Evolutionary conservation across 2,113 vertebrate genomes (phyloP), one percentile per base, ranked within the genome.

Genomic region (Callipepla californica): DNA sequence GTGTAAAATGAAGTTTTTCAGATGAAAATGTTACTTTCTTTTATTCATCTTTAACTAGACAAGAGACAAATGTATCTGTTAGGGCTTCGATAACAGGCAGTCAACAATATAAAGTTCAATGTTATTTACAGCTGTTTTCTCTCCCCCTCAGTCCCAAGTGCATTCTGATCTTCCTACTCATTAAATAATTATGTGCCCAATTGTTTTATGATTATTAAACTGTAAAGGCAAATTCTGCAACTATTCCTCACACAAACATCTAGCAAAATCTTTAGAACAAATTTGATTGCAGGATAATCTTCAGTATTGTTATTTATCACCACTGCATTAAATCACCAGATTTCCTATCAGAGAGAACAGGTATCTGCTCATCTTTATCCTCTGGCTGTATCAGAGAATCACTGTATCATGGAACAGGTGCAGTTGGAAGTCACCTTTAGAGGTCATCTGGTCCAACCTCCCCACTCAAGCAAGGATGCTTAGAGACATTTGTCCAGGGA

Each of bases 111-210:
- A 61, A 96, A 78, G n/a, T 78, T 95, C 66, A 89, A 28, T 53
- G 25, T 65, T 95, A 86, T 94, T 93, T 96, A 88, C 32, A 89
- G 51, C 95, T 90, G 17, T 88, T 90, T 94, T 90, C 34, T 70
- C 50, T 76, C 14, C 10, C 4, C 2, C 45, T 85, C n/a, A 11
- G 18, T 75, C 36, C 20, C 65, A 83, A 90, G 61, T 50, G 11
- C 47, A n/a, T 81, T 86, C 61, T 86, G 14, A 3, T 72, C 20
- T 90, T 84, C 65, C 68, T 44, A 75, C 61, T 94, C 83, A 78
- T 88, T 80, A 90, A 69, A 69, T 11, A 74, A 45, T 67, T 72
- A 74, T 0, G 1, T 74, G 83, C 22, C 88, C 38, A 70, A 47
- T 26, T 74, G 11, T n/a, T 70, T 44, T 87, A 4, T 0, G 2